These are phyloP conservation scores for Folsomia candida DNA, from an alignment of 2,888 invertebrate species.

Conservation along the genomic window DNA sequence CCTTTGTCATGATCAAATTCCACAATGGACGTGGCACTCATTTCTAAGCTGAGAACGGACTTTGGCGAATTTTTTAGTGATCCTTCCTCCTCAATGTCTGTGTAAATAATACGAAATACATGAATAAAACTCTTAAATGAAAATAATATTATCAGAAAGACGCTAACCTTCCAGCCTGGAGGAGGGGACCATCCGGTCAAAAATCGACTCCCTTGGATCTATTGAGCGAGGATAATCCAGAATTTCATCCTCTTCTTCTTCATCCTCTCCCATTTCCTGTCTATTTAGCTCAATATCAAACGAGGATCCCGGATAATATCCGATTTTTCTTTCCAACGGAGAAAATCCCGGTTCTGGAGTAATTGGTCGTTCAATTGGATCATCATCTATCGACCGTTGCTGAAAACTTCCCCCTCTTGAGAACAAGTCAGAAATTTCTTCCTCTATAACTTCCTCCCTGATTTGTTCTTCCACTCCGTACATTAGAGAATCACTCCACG, in stretches of 20 bases:
- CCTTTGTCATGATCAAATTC: slow-evolving; percentile 5
- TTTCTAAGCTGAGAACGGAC: slow-evolving; percentile 81
- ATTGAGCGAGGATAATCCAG: slow-evolving; percentile 25
- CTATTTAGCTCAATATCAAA: slow-evolving; percentile 50
- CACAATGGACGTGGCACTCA: not conserved
- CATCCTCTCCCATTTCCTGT: slow-evolving; percentile 55
- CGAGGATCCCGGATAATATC: slow-evolving; percentile 48
- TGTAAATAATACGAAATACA: slow-evolving; percentile 57
- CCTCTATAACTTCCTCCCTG: slow-evolving; percentile 53
- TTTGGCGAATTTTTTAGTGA: slow-evolving; percentile 90
- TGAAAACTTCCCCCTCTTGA: slow-evolving; percentile 4
- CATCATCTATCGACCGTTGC: slow-evolving; percentile 25
- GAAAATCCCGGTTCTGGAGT: slow-evolving; percentile 57
- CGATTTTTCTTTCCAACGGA: slow-evolving; percentile 33
- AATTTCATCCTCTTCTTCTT: slow-evolving; percentile 56
- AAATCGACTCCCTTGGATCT: not conserved
- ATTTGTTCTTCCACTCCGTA: slow-evolving; percentile 49
- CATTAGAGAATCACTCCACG: slow-evolving; percentile 44
- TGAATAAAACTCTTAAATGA: slow-evolving; percentile 10
- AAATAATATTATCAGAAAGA: slow-evolving; percentile 11
- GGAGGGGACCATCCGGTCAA: not conserved
- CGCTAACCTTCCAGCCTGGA: slow-evolving; percentile 1
- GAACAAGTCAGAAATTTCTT: slow-evolving; percentile 50
- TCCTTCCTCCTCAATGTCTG: slow-evolving; percentile 69
- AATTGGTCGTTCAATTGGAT: slow-evolving; percentile 59